These are phyloP conservation scores for Charina bottae DNA, from an alignment of 2,113 vertebrate species.

Conservation along the genomic window DNA sequence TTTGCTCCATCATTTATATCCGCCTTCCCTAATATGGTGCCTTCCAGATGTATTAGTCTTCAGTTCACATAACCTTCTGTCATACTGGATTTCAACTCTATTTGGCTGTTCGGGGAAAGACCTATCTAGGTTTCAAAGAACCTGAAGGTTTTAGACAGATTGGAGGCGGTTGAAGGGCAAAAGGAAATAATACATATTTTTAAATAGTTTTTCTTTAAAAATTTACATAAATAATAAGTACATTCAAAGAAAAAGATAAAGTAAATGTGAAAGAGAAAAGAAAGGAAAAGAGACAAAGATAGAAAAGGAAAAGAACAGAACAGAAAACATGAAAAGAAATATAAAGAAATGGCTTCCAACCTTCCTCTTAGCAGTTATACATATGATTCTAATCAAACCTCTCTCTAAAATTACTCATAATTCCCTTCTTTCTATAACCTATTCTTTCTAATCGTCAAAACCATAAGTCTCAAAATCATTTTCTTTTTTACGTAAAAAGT, in stretches of 20 bases:
- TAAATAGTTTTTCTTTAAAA: neutral
- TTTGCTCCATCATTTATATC: neutral
- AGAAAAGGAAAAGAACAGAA: neutral
- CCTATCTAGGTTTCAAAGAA: neutral
- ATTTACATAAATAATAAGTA: neutral
- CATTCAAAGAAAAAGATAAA: neutral
- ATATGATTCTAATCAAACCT: neutral
- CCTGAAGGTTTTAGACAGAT: neutral
- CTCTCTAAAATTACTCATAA: neutral
- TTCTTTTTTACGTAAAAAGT: too few species aligned
- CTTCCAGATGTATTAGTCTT: neutral
- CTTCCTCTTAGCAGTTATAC: neutral
- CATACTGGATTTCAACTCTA: neutral
- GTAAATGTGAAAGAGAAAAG: neutral
- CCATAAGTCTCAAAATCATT: too few species aligned
- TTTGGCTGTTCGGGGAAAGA: neutral
- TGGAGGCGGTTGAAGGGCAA: neutral
- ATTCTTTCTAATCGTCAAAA: too few species aligned
- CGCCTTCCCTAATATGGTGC: neutral
- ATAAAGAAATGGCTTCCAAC: neutral
- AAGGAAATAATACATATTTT: neutral
- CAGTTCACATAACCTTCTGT: neutral
- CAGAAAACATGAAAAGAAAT: neutral
- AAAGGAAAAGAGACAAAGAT: neutral
- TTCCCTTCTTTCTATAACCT: neutral